Percentiles rank a stretch among this genome's conserved stretches.
Conservation (phyloP, 2,888 invertebrate genomes). For the Troides oblongomaculatus region DNA sequence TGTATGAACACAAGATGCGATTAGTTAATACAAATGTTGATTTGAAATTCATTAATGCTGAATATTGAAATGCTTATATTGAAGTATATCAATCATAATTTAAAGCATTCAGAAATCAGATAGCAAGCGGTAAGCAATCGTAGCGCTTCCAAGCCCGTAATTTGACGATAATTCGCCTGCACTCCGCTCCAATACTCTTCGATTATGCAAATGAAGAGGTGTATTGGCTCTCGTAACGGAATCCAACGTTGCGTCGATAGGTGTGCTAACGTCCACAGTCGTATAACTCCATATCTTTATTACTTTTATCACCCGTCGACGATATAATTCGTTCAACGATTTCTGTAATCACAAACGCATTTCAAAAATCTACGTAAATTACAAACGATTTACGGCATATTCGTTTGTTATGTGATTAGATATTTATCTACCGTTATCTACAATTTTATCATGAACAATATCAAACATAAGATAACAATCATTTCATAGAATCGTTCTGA, state of each 20-base stretch:
- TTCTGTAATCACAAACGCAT: conserved; percentile 17
- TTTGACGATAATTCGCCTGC: conserved; percentile 39
- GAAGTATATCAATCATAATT: conserved; percentile 3
- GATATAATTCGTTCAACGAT: conserved; percentile 21
- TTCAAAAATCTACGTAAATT: conserved; percentile 5
- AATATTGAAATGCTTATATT: background rate
- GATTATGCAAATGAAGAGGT: conserved; percentile 45
- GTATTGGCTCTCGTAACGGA: conserved; percentile 42
- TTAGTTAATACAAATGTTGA: background rate
- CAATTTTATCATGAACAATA: background rate
- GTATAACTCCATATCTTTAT: conserved; percentile 26
- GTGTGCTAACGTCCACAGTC: conserved; percentile 23
- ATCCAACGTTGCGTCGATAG: conserved; percentile 27
- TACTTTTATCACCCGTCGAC: conserved; percentile 12
- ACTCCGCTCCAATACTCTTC: conserved; percentile 34
- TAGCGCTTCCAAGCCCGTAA: conserved; percentile 35
- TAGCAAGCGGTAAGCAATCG: conserved; percentile 32
- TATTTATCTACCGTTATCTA: conserved; percentile 6
- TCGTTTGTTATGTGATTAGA: conserved; percentile 5
- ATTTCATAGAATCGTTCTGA: background rate
- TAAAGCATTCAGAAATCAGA: conserved; percentile 24
- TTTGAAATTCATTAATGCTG: background rate
- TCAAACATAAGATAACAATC: background rate
- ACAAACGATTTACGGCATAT: background rate
- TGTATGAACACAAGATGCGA: background rate